Evolutionary conservation across 1,140 invertebrate genomes (phyloP), one percentile per base, ranked within the genome.

Genomic region (Leptonema lineaticorne): DNA sequence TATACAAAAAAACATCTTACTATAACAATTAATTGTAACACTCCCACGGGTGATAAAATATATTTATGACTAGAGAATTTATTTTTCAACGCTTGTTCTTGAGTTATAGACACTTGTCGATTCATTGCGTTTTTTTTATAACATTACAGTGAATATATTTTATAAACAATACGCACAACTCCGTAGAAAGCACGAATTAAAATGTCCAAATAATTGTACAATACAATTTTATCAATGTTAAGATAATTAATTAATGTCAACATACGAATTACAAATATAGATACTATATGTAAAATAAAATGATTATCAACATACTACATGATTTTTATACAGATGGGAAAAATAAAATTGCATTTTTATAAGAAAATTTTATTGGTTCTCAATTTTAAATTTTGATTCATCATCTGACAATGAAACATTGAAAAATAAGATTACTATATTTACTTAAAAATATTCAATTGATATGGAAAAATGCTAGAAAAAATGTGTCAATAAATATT

Each of bases 401-500:
- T n/a, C n/a, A n/a, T n/a, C n/a, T n/a, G 53, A 70, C 64, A 70
- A 63, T 45, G 37, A 48, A 16, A 63, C 64, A 56, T 56, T 28
- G 64, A 67, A 67, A 70, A 70, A 70, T 65, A 67, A 66, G 64
- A n/a, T n/a, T n/a, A n/a, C n/a, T n/a, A n/a, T n/a, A n/a, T n/a
- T n/a, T n/a, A n/a, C n/a, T n/a, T n/a, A n/a, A n/a, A n/a, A n/a
- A n/a, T n/a, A n/a, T 26, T 63, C 65, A 67, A 65, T 68, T 71
- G 69, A 71, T 71, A 71, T 71, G 69, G 69, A 71, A 70, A 69
- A 71, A 71, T 71, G 66, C 69, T 71, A 67, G 65, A 71, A 71
- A 70, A 67, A 68, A 59, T 62, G 65, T 71, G 56, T 71, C 63
- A 65, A 71, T 68, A 71, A 71, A 68, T 68, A 70, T 70, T 71